Evolutionary conservation across 2,797 vertebrate species (phyloP), one percentile per base, ranked within the genome.

Genomic region (Holocentrus rufus): DNA sequence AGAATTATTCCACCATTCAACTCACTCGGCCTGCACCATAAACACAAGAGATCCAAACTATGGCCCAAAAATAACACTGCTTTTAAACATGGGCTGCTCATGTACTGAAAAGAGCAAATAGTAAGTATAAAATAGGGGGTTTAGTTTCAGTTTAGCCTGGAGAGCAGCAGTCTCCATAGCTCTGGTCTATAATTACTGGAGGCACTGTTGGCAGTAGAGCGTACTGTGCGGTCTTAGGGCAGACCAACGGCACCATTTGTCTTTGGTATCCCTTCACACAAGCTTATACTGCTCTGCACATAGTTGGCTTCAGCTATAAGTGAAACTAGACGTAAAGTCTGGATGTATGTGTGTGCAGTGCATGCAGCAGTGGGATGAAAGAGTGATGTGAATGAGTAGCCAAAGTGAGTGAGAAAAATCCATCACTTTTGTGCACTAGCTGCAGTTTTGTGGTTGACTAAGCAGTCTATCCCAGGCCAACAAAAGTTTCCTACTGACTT

Each of bases 141-240:
- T 89, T 89, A 79, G 89, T 92, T 92, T 91, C 90, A 90, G 90
- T 85, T 91, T 72, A 83, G 91, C 88, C 81, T 86, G 88, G 81
- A 89, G 86, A 85, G 86, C 78, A 81, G 80, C 75, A 75, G 88
- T 84, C 87, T 85, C 90, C 87, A 81, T 82, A 88, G 87, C 83
- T 72, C 86, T 84, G 81, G 71, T 86, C 93, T 93, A 81, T 93
- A 92, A 93, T 93, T 93, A 93, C 86, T 87, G 81, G 79, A 91
- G 90, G 87, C 90, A 87, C 79, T 86, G 89, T 72, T 93, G 92
- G 90, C 89, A 90, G 85, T 68, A 53, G 69, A 82, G 77, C 47
- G 36, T 71, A 74, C 54, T 47, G 81, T 91, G 92, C 80, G 88
- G 92, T 91, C 80, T 86, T 66, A 58, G 81, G 86, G 81, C 89